Evolutionary conservation across 2,888 invertebrate genomes (phyloP).

Genomic region (Mythimna albipuncta): DNA sequence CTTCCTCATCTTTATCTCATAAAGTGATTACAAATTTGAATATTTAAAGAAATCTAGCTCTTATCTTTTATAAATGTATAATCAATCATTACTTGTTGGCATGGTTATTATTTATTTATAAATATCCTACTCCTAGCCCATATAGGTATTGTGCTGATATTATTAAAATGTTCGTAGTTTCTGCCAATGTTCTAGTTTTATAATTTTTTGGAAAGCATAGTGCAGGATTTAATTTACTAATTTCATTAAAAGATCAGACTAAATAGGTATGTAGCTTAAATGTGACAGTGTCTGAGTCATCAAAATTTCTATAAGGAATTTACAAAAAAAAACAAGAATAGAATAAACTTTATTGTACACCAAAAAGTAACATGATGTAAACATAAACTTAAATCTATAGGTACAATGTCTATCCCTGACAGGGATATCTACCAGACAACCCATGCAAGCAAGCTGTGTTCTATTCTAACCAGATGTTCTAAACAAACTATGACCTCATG

Average conservation of each 20-base stretch:
- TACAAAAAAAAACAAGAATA: neutral
- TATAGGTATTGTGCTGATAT: neutral
- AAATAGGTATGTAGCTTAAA: neutral
- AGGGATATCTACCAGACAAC: too few species aligned
- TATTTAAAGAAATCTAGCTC: neutral
- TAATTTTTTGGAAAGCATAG: neutral
- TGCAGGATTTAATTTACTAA: neutral
- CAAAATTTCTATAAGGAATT: neutral
- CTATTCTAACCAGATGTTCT: slow-evolving; percentile 24
- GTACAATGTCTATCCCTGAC: too few species aligned
- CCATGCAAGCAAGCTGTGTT: neutral
- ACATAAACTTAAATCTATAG: too few species aligned
- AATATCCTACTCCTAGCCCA: neutral
- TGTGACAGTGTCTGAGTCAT: slow-evolving; percentile 1
- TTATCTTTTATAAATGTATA: slow-evolving; percentile 16
- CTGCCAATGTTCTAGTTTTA: too few species aligned
- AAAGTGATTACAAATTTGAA: slow-evolving; percentile 16
- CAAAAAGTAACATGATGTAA: too few species aligned
- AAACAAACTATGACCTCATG: slow-evolving; percentile 33
- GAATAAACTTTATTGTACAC: too few species aligned
- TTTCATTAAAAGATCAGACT: slow-evolving; percentile 2
- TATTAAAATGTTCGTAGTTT: neutral
- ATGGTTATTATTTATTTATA: slow-evolving; percentile 16
- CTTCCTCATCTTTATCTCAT: slow-evolving; percentile 22
- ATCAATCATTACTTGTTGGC: slow-evolving; percentile 6